A percentile compares a stretch with the other conserved stretches of the same genome.
These are phyloP conservation scores for Leuciscus waleckii DNA, from an alignment of 2,797 vertebrate species.

Conservation along the genomic window DNA sequence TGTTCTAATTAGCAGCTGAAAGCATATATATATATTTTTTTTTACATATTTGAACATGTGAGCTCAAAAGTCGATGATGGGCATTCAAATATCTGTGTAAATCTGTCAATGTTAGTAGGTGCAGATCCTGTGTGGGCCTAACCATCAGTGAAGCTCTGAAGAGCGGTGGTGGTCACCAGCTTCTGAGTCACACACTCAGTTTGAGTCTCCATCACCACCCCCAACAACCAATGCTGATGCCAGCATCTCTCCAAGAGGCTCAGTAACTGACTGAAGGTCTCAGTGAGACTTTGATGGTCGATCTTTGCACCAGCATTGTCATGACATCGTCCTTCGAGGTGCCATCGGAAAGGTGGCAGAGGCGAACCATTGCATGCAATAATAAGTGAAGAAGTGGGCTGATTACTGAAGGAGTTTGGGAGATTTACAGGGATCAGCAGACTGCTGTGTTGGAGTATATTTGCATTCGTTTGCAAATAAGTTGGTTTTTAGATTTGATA, in stretches of 20 bases:
- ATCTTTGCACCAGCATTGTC: constrained; percentile 25
- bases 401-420: constrained; percentile 27
- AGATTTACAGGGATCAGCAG: constrained; percentile 1
- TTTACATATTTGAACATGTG: not conserved
- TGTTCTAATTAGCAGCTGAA: not conserved
- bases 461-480: not conserved
- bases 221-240: constrained; percentile 19
- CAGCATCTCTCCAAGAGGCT: not conserved
- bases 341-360: not conserved
- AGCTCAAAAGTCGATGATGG: not conserved
- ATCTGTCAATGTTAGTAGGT: not conserved
- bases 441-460: constrained; percentile 6
- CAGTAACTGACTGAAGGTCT: constrained; percentile 27
- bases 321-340: not conserved
- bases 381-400: constrained; percentile 14
- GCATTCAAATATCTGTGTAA: not conserved
- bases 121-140: not conserved
- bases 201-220: not conserved
- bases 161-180: not conserved
- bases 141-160: not conserved
- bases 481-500: not conserved
- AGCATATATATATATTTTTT: too few species aligned
- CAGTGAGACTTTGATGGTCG: constrained; percentile 9
- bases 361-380: not conserved
- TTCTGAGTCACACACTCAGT: not conserved